phyloP scores from a whole-genome alignment of 2,888 invertebrate species.

The Drosophila anomelani region DNA sequence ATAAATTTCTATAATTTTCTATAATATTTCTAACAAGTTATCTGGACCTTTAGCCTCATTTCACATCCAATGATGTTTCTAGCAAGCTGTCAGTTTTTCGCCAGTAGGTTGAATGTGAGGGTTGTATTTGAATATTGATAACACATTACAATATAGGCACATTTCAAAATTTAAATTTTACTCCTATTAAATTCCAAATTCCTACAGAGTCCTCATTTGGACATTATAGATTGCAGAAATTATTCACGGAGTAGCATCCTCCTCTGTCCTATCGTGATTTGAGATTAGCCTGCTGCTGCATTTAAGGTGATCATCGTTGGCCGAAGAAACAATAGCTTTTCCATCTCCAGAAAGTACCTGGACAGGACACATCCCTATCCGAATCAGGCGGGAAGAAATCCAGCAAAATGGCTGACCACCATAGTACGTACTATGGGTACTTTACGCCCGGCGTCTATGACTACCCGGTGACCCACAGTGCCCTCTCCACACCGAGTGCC shows the following conservation, averaged over 20 bases:
- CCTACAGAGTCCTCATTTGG: slow-evolving; percentile 26
- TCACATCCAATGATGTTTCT: not conserved
- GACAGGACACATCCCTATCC: not conserved
- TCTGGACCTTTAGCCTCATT: not conserved
- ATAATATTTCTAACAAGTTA: not conserved
- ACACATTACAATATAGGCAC: slow-evolving; percentile 17
- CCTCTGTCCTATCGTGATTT: not conserved
- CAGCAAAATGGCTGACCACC: slow-evolving; percentile 11
- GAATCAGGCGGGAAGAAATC: not conserved
- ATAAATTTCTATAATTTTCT: not conserved
- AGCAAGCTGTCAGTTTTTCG: not conserved
- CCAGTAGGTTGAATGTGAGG: slow-evolving; percentile 11
- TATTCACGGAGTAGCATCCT: not conserved
- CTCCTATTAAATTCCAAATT: slow-evolving; percentile 68
- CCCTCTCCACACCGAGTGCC: slow-evolving; percentile 7
- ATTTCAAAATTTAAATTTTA: slow-evolving; percentile 54
- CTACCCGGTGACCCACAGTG: slow-evolving; percentile 51
- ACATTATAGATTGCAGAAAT: not conserved
- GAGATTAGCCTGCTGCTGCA: not conserved
- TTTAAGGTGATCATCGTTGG: no score
- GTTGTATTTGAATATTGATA: slow-evolving; percentile 21
- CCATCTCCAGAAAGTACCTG: not conserved
- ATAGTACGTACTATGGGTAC: slow-evolving; percentile 63
- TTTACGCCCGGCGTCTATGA: slow-evolving; percentile 69
- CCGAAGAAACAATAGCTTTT: not conserved